Evolutionary conservation across 2,797 vertebrate species (phyloP).

Genomic region (Vireo griseus): DNA sequence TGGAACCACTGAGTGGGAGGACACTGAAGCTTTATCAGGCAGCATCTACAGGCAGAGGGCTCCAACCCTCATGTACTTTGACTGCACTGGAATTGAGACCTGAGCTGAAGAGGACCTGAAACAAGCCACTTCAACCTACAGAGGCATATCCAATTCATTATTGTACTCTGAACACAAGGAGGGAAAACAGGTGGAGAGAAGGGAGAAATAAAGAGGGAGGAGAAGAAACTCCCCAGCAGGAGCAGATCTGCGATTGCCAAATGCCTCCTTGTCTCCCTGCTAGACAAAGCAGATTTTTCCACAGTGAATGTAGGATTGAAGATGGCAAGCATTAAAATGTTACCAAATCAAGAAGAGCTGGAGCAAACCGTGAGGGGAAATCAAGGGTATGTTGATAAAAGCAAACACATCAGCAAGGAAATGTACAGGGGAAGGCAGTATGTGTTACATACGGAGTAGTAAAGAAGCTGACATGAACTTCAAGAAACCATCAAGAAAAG

Average conservation of each 20-base stretch:
- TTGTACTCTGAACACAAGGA: not conserved
- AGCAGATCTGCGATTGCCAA: not conserved
- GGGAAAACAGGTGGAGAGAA: not conserved
- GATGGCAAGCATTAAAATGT: not conserved
- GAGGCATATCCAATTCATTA: not conserved
- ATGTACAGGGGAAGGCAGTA: not conserved
- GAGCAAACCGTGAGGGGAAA: not conserved
- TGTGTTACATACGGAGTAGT: not conserved
- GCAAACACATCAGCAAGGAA: not conserved
- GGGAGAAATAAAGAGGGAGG: not conserved
- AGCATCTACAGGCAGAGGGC: not conserved
- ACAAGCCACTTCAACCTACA: not conserved
- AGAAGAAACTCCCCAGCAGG: not conserved
- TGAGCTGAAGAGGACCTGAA: not conserved
- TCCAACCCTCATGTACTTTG: not conserved
- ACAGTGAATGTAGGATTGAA: not conserved
- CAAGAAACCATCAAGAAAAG: constrained; percentile 22
- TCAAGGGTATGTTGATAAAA: not conserved
- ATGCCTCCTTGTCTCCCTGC: not conserved
- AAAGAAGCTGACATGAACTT: constrained; percentile 25
- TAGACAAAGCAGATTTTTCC: not conserved
- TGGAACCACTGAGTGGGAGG: not conserved
- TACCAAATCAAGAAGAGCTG: not conserved
- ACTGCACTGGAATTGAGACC: not conserved
- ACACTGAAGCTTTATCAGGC: not conserved